Conservation (phyloP, 2,797 vertebrate species). For the Yasuhikotakia modesta region DNA sequence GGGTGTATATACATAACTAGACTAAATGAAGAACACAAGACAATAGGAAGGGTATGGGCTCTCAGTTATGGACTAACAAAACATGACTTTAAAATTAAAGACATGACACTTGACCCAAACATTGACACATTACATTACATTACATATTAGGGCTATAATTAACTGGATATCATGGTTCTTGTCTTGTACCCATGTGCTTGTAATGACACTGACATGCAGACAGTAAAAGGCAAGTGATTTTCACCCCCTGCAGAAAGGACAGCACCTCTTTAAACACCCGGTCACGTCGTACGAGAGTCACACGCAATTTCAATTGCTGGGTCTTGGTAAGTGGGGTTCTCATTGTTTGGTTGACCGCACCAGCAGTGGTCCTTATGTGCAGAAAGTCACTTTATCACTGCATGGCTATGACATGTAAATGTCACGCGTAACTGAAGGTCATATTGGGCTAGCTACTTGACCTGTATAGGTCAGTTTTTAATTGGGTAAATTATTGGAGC, state of each 20-base stretch:
- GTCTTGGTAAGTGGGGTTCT: conserved; percentile 68
- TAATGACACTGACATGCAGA: conserved; percentile 71
- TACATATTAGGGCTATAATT: conserved; percentile 67
- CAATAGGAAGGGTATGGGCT: too few relatives aligned
- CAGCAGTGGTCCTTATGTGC: conserved; percentile 45
- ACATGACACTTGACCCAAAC: too few relatives aligned
- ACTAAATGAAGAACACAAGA: too few relatives aligned
- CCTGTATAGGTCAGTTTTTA: conserved; percentile 6
- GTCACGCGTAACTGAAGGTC: conserved; percentile 55
- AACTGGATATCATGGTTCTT: conserved; percentile 65
- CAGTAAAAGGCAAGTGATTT: conserved; percentile 64
- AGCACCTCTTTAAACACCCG: conserved; percentile 71
- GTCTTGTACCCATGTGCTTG: conserved; percentile 65
- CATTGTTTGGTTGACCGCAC: conserved; percentile 73
- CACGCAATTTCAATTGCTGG: conserved; percentile 68
- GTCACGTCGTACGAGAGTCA: conserved; percentile 60
- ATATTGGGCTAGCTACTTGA: conserved; percentile 13
- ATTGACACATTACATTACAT: conserved; percentile 6
- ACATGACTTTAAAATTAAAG: too few relatives aligned
- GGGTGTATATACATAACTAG: too few relatives aligned
- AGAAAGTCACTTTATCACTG: conserved; percentile 54
- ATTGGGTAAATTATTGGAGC: background rate
- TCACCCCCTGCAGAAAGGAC: conserved; percentile 63
- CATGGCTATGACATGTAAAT: conserved; percentile 50
- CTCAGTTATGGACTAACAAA: too few relatives aligned